Conservation (phyloP, 2,797 vertebrate genomes). For the Poecilia wingei region DNA sequence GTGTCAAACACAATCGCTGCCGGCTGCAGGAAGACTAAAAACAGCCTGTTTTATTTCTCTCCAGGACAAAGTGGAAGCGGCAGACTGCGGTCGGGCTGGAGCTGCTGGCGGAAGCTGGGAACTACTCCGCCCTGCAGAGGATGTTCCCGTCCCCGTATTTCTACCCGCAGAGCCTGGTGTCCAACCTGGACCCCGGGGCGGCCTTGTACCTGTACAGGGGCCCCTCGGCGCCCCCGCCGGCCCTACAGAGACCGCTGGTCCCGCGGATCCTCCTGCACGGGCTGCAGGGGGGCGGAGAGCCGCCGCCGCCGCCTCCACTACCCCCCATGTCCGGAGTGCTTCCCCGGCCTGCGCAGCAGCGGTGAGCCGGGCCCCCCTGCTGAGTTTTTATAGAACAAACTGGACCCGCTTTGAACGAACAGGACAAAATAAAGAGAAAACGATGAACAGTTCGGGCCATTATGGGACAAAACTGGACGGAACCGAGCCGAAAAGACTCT, state of each 20-base stretch:
- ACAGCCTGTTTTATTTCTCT: constrained; percentile 2
- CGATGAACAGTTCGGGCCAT: constrained; percentile 37
- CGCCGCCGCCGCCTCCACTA: constrained; percentile 87
- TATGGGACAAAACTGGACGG: constrained; percentile 42
- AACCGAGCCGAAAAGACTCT: constrained; percentile 45
- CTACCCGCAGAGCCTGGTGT: constrained; percentile 95
- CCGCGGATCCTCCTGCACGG: constrained; percentile 96
- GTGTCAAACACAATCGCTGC: constrained; percentile 22
- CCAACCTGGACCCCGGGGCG: constrained; percentile 93
- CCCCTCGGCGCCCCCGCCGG: constrained; percentile 91
- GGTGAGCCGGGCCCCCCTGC: constrained; percentile 80
- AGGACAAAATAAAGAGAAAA: constrained; percentile 31
- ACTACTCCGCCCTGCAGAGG: constrained; percentile 95
- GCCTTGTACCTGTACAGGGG: constrained; percentile 95
- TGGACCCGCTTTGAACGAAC: constrained; percentile 54
- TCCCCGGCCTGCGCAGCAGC: constrained; percentile 88
- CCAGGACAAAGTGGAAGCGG: constrained; percentile 97
- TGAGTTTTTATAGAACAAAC: background rate
- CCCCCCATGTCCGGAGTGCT: constrained; percentile 91
- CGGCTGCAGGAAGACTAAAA: constrained; percentile 14
- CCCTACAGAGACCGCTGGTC: constrained; percentile 92
- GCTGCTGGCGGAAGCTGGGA: constrained; percentile 95
- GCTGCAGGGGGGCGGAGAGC: constrained; percentile 90
- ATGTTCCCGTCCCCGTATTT: constrained; percentile 99
- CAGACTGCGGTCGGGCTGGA: constrained; percentile 97